These are phyloP conservation scores for Entosphenus tridentatus DNA, from an alignment of 2,113 vertebrate genomes.

Conservation along the genomic window DNA sequence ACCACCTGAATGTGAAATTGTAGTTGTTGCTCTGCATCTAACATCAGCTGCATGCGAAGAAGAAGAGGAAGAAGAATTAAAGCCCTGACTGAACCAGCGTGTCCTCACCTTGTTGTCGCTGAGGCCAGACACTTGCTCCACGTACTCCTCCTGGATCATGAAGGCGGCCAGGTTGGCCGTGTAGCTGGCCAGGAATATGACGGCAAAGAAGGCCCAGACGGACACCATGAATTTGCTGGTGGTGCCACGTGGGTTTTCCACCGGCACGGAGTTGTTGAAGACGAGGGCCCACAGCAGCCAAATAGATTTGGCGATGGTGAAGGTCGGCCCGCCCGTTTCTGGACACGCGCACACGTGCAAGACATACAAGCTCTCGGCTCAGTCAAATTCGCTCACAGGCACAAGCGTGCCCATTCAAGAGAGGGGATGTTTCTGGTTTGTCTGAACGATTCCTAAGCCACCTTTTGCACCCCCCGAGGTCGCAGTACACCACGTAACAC, in stretches of 20 bases:
- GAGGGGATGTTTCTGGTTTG: too few species aligned
- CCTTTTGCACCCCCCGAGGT: too few species aligned
- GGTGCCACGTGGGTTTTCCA: conserved; percentile 87
- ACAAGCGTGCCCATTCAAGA: too few species aligned
- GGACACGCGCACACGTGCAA: conserved; percentile 8
- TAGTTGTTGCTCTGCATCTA: too few species aligned
- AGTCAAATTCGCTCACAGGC: too few species aligned
- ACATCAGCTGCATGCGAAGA: too few species aligned
- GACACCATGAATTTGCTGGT: conserved; percentile 98
- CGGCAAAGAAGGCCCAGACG: conserved; percentile 88
- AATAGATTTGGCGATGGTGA: conserved; percentile 85
- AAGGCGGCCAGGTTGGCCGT: conserved; percentile 88
- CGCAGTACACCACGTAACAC: too few species aligned
- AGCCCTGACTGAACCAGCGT: too few species aligned
- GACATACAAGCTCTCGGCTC: too few species aligned
- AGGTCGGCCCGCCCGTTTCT: conserved; percentile 71
- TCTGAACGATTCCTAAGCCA: too few species aligned
- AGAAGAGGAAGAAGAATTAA: too few species aligned
- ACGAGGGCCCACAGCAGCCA: conserved; percentile 96
- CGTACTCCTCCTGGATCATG: conserved; percentile 98
- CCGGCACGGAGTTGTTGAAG: conserved; percentile 94
- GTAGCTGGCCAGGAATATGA: conserved; percentile 95
- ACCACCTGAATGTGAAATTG: too few species aligned
- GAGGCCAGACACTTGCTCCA: conserved; percentile 81
- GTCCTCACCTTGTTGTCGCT: conserved; percentile 72